Base-by-base conservation (phyloP, 1,140 invertebrate species). In the Gryon sp. region DNA sequence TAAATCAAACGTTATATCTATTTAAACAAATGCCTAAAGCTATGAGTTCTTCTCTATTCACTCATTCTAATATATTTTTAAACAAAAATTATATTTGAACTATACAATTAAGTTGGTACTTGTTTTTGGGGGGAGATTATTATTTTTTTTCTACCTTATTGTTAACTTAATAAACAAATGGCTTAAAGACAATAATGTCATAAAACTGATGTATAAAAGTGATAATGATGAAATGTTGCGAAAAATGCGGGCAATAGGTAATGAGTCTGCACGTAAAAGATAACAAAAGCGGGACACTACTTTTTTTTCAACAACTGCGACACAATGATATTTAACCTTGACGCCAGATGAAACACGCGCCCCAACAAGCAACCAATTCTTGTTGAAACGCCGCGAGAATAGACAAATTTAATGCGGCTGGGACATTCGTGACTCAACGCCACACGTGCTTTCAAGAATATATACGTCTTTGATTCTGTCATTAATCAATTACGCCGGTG, bases 241-340 rank as follows among this genome's bases (percentile, higher is more conserved):
- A 52, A 78, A 62, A 63, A 78, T 80, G 73, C 70, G 73, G 78
- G 76, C 28, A 59, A 55, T 72, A 22, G 38, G 52, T 66, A 79
- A 70, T 41, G 46, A 46, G 50, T 63, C 48, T 68, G 11, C 15
- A 30, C 32, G 36, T 57, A 24, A 40, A 24, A 32, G 76, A 80
- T 80, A 79, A 82, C 53, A 45, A 80, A 82, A 79, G 69, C 78
- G 45, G 66, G 63, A 74, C 72, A 63, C 38, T 78, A 59, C 52
- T 79, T 77, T 84, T 69, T 74, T 76, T 77, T 78, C 55, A 69
- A 45, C 26, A 57, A 70, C n/a, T n/a, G n/a, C 48, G 34, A 14
- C 57, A 55, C 66, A 63, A 48, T 65, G 60, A 80, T 62, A 55
- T 53, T 76, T 69, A 74, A 76, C 78, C 78, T 80, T 80, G 78